Base-by-base conservation (phyloP, 1,140 invertebrate species). In the Babylonia areolata region DNA sequence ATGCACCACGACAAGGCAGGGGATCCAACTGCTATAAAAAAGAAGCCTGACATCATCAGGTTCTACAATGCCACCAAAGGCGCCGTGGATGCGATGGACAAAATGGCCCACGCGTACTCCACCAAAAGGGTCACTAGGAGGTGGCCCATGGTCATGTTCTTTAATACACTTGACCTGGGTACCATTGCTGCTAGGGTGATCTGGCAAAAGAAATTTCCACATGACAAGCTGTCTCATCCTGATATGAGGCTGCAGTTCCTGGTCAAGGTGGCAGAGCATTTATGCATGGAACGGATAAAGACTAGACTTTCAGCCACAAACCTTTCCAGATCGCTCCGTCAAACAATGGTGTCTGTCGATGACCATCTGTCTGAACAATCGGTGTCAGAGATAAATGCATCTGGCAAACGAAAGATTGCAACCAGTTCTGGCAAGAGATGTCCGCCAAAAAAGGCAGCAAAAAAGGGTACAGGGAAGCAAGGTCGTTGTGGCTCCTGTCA, bases 41-140 rank as follows among this genome's bases (percentile, higher is more conserved):
- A 90, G 54, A 95, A 94, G 88, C 94, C 94, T 54, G 90, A 94
- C 23, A 94, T 95, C 51, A 91, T 95, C 64, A 51, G 86, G 9
- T 90, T 90, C 71, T 95, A 95, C 89, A 94, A 94, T 88, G 81
- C 84, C 42, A 94, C 92, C 2, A 95, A 95, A 92, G 93, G 93
- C 40, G 94, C 93, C 64, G 94, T 95, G 2, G 94, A 95, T 85
- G 91, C 88, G 5, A 83, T 95, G n/a, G 88, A 91, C 85, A 81
- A 89, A 73, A 31, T 87, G 39, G 64, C 85, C 42, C 42, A 51
- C 73, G 83, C 54, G 20, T 87, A 87, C 64, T 86, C 86, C 17
- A 84, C 58, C 35, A 86, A 84, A 85, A 0, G 88, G 77, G 85
- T 82, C 40, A 90, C 85, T 2, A 85, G 82, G 33, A 35, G 88